These are phyloP conservation scores for Patiria miniata DNA, from an alignment of 35 echinoderm and acorn worm species.

Conservation along the genomic window DNA sequence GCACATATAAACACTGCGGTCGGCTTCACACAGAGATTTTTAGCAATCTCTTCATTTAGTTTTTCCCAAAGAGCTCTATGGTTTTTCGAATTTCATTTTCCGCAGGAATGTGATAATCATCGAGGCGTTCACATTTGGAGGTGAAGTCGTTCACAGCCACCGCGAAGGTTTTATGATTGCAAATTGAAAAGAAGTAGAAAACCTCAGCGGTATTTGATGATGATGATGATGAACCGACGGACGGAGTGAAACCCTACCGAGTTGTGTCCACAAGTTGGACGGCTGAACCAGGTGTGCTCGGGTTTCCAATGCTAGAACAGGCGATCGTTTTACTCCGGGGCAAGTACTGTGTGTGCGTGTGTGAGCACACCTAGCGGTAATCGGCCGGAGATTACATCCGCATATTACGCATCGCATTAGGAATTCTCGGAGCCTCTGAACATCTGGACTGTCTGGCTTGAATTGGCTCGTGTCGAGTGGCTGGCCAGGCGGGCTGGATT, in stretches of 20 bases:
- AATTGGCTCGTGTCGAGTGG: slow-evolving; percentile 32
- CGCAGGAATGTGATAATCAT: too few species aligned
- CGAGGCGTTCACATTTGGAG: too few species aligned
- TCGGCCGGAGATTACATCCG: slow-evolving; percentile 44
- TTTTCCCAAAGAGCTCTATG: too few species aligned
- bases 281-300: neutral
- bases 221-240: neutral
- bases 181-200: too few species aligned
- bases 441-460: slow-evolving; percentile 45
- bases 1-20: too few species aligned
- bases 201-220: too few species aligned
- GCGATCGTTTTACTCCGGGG: slow-evolving; percentile 36
- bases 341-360: neutral
- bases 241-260: slow-evolving; percentile 3
- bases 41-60: too few species aligned
- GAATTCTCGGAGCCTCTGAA: slow-evolving; percentile 36
- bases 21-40: too few species aligned
- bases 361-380: slow-evolving; percentile 23
- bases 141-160: too few species aligned
- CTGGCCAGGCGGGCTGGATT: slow-evolving; percentile 7
- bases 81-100: too few species aligned
- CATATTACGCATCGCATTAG: slow-evolving; percentile 54
- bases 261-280: slow-evolving; percentile 16
- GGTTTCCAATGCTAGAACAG: neutral
- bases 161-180: too few species aligned